Evolutionary conservation across 2,888 invertebrate species (phyloP).

Genomic region (Microctonus aethiopoides): DNA sequence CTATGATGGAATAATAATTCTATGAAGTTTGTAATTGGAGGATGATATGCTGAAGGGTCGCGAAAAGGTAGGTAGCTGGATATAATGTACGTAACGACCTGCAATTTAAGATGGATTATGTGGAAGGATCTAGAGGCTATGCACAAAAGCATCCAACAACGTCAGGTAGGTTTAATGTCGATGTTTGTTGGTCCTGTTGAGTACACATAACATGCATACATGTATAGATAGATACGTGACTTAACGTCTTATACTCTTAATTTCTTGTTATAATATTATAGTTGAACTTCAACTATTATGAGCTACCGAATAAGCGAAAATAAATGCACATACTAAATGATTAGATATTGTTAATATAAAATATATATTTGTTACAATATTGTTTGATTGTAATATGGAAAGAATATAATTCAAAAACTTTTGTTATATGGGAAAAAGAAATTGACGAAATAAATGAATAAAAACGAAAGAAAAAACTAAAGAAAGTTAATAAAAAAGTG

Average conservation of each 20-base stretch:
- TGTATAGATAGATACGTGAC: neutral
- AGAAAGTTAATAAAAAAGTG: neutral
- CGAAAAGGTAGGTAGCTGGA: neutral
- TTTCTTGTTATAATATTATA: neutral
- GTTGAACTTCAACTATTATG: neutral
- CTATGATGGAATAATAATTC: neutral
- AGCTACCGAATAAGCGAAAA: neutral
- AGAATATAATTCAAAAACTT: no score
- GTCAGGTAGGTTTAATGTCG: no score
- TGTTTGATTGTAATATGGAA: no score
- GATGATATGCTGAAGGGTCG: neutral
- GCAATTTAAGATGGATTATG: constrained; percentile 20
- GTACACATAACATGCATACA: neutral
- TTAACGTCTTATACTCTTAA: neutral
- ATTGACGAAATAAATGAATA: no score
- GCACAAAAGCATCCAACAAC: no score
- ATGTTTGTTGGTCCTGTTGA: constrained; percentile 16
- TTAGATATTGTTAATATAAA: no score
- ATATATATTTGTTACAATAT: no score
- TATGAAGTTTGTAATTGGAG: neutral
- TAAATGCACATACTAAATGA: neutral
- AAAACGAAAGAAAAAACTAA: neutral
- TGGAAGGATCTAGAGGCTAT: no score
- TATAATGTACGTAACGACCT: neutral
- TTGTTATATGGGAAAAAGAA: no score